Evolutionary conservation across 2,888 invertebrate genomes (phyloP), one percentile per base, ranked within the genome.

Genomic region (Lepidochitona cinerea): DNA sequence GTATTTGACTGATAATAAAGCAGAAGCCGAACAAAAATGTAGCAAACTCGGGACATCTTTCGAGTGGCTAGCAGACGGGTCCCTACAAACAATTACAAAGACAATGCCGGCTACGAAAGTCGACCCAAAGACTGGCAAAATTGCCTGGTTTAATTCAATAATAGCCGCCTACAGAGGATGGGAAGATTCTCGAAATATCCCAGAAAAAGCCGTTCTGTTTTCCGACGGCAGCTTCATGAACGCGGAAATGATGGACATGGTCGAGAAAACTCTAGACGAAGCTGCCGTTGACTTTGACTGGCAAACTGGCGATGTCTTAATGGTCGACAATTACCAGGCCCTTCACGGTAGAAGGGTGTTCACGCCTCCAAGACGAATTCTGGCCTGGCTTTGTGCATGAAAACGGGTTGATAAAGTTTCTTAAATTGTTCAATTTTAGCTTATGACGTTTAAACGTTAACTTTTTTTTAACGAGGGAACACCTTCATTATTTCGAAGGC

Each of bases 131-230:
- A 84, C 82, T 0, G 85, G 84, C 9, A 82, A 80, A 66, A 79
- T 80, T 71, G 82, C 81, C 7, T 85, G 84, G 85, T 85, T 86
- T 73, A 85, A 86, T 68, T 85, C 86, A 0, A 79, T 85, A 33
- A 84, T 85, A 67, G 83, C 86, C 6, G 85, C 81, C 0, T 86
- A 85, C 72, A 71, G 75, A 1, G 85, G 85, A 0, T 86, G 86
- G 86, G 77, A 78, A 37, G 85, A 86, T 73, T 69, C 72, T 32
- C 72, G 86, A 33, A 86, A 86, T 73, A 79, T 79, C 33, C 78
- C 82, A 0, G 79, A 83, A 66, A 82, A 79, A 64, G 84, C 86
- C n/a, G 79, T 85, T 12, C 79, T 79, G n/a, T 84, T 83, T 53
- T 79, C 79, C 1, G 84, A 86, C 72, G 85, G 83, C 6, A 77